phyloP scores from a whole-genome alignment of 2,888 invertebrate genomes.

The Pyrrhia umbra region DNA sequence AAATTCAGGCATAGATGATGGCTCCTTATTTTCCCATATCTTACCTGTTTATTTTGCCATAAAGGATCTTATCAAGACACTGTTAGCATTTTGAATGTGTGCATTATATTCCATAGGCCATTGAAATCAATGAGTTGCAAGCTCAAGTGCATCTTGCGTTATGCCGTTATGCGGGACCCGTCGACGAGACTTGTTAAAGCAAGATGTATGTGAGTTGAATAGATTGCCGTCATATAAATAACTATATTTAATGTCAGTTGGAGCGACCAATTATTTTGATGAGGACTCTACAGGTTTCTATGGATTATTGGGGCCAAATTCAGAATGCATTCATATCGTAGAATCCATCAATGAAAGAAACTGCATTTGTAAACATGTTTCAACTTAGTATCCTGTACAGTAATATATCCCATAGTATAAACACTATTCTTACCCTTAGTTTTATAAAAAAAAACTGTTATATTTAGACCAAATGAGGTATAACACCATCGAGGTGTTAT shows the following conservation, averaged over 20 bases:
- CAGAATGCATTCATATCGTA: too few species aligned
- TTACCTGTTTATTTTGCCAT: slow-evolving; percentile 37
- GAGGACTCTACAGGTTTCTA: background rate
- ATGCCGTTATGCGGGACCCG: slow-evolving; percentile 61
- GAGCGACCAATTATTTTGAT: slow-evolving; percentile 45
- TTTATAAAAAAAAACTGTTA: too few species aligned
- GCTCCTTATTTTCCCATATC: slow-evolving; percentile 20
- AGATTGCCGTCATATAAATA: slow-evolving; percentile 50
- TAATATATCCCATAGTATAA: too few species aligned
- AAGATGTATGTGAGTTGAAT: slow-evolving; percentile 47
- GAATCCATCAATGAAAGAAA: too few species aligned
- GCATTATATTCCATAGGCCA: slow-evolving; percentile 64
- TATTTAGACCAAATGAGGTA: too few species aligned
- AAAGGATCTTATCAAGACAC: slow-evolving; percentile 38
- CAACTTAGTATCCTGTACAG: too few species aligned
- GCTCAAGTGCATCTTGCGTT: slow-evolving; percentile 55
- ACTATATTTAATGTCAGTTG: slow-evolving; percentile 41
- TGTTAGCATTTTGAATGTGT: slow-evolving; percentile 48
- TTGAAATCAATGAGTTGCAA: slow-evolving; percentile 70
- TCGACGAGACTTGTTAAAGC: slow-evolving; percentile 45
- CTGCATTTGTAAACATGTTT: too few species aligned
- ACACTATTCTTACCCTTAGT: too few species aligned
- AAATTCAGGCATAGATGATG: background rate
- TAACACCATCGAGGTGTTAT: too few species aligned
- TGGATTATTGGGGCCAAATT: background rate